Percentiles rank a stretch among this genome's conserved stretches.
Evolutionary conservation across 2,888 invertebrate species (phyloP).

Genomic region (Druceiella hillmani): DNA sequence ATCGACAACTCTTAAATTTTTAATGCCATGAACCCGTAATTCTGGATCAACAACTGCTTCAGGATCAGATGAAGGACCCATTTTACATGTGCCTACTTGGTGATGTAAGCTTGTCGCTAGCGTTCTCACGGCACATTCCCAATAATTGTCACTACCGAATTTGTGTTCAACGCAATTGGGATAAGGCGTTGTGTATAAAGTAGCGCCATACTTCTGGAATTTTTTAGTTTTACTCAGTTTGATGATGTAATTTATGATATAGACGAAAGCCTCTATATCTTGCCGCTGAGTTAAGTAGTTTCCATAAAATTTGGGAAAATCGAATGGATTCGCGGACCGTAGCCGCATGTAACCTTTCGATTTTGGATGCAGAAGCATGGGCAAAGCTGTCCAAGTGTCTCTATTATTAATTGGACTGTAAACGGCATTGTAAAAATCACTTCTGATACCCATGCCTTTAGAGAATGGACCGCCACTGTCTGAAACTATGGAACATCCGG

Average conservation of each 20-base stretch:
- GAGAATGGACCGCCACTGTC: conserved; percentile 50
- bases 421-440: conserved; percentile 49
- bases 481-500: conserved; percentile 57
- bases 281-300: conserved; percentile 68
- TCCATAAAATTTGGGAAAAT: conserved; percentile 72
- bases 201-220: conserved; percentile 53
- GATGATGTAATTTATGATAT: conserved; percentile 57
- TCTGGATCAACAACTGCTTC: conserved; percentile 60
- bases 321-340: conserved; percentile 65
- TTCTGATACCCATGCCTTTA: conserved; percentile 50
- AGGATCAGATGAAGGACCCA: conserved; percentile 60
- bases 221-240: conserved; percentile 52
- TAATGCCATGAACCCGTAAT: conserved; percentile 56
- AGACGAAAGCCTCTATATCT: conserved; percentile 56
- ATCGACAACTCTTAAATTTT: conserved; percentile 59
- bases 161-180: conserved; percentile 45
- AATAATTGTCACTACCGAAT: conserved; percentile 60
- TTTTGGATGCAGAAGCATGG: conserved; percentile 69
- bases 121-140: conserved; percentile 62
- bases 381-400: conserved; percentile 58
- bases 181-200: conserved; percentile 44
- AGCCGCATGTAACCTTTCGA: conserved; percentile 66
- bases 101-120: conserved; percentile 59
- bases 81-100: conserved; percentile 63
- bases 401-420: conserved; percentile 49